phyloP scores from a whole-genome alignment of 1,140 invertebrate species.

The Euschistus heros region DNA sequence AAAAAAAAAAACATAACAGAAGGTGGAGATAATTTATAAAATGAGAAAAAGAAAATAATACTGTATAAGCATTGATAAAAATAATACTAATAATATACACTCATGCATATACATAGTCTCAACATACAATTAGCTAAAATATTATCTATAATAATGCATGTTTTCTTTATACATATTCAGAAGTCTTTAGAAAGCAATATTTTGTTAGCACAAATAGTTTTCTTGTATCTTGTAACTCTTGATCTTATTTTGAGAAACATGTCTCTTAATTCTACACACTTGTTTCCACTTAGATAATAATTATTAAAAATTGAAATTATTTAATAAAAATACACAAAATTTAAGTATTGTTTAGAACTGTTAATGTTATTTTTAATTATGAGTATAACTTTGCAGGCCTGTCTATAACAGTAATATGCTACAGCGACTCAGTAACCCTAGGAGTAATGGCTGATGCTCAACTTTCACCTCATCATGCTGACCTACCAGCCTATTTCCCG shows the following conservation, averaged over 20 bases:
- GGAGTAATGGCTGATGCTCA: conserved; percentile 66
- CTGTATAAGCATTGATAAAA: no score
- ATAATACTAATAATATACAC: no score
- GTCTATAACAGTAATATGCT: conserved; percentile 62
- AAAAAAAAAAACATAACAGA: background rate
- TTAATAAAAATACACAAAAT: background rate
- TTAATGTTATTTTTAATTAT: background rate
- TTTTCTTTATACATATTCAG: no score
- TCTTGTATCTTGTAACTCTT: no score
- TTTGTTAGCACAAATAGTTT: no score
- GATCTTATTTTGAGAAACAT: no score
- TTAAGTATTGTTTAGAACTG: background rate
- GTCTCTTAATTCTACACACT: no score
- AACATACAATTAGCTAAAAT: no score
- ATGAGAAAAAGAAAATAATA: no score
- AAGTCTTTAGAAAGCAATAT: no score
- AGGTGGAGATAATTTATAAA: background rate
- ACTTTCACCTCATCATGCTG: conserved; percentile 46
- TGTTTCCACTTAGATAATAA: background rate
- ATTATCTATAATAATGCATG: no score
- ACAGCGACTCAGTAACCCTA: conserved; percentile 52
- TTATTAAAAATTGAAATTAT: background rate
- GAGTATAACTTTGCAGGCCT: conserved; percentile 39
- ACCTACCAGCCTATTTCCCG: background rate
- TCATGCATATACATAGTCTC: no score